A percentile compares a stretch with the other conserved stretches of the same genome.
Conservation (phyloP, 1,140 invertebrate species). For the Zeugodacus cucurbitae region DNA sequence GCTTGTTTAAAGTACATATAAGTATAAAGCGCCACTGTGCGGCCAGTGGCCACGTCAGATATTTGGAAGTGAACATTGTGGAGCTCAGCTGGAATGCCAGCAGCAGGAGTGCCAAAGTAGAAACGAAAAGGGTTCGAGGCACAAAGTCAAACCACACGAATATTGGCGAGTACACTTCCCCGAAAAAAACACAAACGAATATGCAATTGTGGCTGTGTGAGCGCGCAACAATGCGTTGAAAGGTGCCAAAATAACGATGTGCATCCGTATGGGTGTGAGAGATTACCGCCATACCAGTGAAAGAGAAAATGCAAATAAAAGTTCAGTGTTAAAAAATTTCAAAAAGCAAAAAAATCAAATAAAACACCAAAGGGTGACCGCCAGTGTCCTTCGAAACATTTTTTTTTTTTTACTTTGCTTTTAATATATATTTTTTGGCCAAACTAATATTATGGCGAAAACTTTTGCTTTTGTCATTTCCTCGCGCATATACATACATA, state of each 20-base stretch:
- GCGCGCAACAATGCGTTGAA: conserved; percentile 29
- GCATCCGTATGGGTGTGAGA: not conserved
- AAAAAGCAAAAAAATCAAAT: not conserved
- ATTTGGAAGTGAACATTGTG: not conserved
- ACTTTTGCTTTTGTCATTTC: not conserved
- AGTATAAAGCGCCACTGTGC: not conserved
- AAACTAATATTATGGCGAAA: not conserved
- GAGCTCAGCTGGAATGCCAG: not conserved
- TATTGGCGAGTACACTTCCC: not conserved
- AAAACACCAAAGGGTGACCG: not conserved
- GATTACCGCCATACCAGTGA: not conserved
- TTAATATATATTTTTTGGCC: not conserved
- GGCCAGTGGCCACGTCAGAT: not conserved
- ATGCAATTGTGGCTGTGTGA: not conserved
- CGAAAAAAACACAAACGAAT: not conserved
- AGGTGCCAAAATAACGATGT: not conserved
- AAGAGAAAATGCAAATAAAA: conserved; percentile 35
- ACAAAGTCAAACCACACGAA: not conserved
- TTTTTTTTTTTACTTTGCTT: not conserved
- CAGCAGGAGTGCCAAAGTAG: not conserved
- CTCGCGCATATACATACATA: too few species aligned
- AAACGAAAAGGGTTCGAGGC: not conserved
- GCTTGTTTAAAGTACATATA: too few species aligned
- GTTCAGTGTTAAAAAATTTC: not conserved
- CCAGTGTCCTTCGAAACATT: not conserved